Evolutionary conservation across 1,140 invertebrate species (phyloP).

Genomic region (Batillaria attramentaria): DNA sequence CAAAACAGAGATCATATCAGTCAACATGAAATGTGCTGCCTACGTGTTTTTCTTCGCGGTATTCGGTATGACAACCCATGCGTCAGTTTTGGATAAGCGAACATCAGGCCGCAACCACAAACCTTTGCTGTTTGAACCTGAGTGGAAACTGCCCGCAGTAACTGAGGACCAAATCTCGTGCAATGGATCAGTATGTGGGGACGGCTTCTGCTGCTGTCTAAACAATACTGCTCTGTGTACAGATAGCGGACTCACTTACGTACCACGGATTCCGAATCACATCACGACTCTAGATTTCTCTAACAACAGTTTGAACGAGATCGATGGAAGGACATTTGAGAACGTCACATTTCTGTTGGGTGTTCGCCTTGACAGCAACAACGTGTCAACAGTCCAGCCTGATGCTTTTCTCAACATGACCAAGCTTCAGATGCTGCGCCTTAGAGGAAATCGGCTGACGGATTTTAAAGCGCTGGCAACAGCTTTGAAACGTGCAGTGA

Average conservation of each 20-base stretch:
- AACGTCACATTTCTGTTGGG: background rate
- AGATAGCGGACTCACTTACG: background rate
- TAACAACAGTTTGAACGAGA: background rate
- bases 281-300: constrained; percentile 11
- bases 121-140: too few species aligned
- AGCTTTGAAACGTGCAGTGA: background rate
- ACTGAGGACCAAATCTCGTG: too few species aligned
- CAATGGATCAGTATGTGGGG: constrained; percentile 3
- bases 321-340: background rate
- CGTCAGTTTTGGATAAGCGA: too few species aligned
- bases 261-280: background rate
- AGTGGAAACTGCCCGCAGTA: too few species aligned
- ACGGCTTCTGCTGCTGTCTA: constrained; percentile 8
- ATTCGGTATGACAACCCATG: too few species aligned
- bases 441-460: background rate
- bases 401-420: background rate
- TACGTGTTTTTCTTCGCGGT: too few species aligned
- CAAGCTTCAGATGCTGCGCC: background rate
- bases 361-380: background rate
- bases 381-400: background rate
- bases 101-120: too few species aligned
- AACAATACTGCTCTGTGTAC: background rate
- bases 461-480: background rate
- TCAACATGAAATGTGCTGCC: too few species aligned
- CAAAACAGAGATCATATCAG: too few species aligned